phyloP scores from a whole-genome alignment of 2,797 vertebrate species.

The Platyrinchus mystaceus region DNA sequence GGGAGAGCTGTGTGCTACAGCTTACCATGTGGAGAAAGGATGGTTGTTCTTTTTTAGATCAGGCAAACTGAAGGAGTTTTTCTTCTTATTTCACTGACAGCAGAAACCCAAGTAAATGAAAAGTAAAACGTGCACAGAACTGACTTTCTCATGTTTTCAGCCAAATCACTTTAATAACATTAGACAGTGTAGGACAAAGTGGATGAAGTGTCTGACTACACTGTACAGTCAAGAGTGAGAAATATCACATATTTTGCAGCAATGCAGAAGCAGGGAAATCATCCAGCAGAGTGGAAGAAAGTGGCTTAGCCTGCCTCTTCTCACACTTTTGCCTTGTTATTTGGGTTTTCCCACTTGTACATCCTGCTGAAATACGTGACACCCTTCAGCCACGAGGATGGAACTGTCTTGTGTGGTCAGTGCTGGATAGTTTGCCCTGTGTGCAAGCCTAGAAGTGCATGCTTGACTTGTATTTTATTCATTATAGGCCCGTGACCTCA shows the following conservation, averaged over 20 bases:
- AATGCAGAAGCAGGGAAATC: background rate
- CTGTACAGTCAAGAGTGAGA: background rate
- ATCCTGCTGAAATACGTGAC: background rate
- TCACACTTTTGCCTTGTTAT: background rate
- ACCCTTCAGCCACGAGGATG: rapidly evolving
- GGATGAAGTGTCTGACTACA: background rate
- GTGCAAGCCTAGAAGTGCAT: background rate
- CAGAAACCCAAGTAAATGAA: background rate
- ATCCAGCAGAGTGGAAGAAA: background rate
- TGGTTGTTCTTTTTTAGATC: background rate
- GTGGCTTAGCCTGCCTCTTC: background rate
- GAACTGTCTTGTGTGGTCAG: rapidly evolving
- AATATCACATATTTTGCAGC: background rate
- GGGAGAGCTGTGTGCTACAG: background rate
- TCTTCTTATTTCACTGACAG: background rate
- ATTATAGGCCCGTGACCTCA: background rate
- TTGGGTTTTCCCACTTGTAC: background rate
- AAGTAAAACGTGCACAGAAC: background rate
- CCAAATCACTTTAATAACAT: background rate
- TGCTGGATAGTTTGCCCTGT: background rate
- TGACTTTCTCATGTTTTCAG: background rate
- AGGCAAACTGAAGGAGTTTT: background rate
- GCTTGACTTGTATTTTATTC: background rate
- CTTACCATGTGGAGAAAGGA: background rate
- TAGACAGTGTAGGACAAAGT: background rate